A percentile compares a stretch with the other conserved stretches of the same genome.
Conservation (phyloP, 2,797 vertebrate species). For the Chrysolophus pictus region DNA sequence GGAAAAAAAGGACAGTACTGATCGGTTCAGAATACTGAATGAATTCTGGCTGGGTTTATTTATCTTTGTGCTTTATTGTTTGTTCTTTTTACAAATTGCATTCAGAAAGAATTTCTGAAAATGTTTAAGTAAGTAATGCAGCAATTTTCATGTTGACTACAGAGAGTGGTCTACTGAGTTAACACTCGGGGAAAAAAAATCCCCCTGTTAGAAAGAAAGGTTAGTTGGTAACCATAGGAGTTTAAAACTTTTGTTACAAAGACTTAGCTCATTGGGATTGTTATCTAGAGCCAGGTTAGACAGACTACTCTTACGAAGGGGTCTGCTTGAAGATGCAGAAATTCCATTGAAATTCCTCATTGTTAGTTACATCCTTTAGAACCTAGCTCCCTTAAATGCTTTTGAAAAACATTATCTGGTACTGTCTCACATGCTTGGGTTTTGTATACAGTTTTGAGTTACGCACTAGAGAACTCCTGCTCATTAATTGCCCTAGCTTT, state of each 20-base stretch:
- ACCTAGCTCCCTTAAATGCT: neutral
- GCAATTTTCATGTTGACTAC: neutral
- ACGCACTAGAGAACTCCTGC: neutral
- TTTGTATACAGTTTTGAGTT: neutral
- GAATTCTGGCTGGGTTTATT: neutral
- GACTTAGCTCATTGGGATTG: neutral
- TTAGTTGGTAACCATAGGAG: neutral
- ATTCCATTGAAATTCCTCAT: neutral
- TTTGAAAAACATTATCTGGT: neutral
- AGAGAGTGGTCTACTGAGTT: neutral
- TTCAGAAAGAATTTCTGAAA: slow-evolving; percentile 6
- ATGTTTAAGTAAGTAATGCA: neutral
- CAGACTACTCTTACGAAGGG: neutral
- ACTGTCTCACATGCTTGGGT: neutral
- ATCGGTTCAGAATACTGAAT: neutral
- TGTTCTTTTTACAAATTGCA: neutral
- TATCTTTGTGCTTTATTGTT: neutral
- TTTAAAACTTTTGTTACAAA: neutral
- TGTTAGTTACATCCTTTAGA: neutral
- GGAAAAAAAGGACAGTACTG: neutral
- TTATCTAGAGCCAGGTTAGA: neutral
- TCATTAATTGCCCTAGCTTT: neutral
- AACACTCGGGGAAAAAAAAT: neutral
- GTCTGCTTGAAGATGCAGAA: neutral
- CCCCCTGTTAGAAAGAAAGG: neutral